These are phyloP conservation scores for Eulemur albifrons DNA, from an alignment of 2,797 vertebrate species.

Conservation along the genomic window DNA sequence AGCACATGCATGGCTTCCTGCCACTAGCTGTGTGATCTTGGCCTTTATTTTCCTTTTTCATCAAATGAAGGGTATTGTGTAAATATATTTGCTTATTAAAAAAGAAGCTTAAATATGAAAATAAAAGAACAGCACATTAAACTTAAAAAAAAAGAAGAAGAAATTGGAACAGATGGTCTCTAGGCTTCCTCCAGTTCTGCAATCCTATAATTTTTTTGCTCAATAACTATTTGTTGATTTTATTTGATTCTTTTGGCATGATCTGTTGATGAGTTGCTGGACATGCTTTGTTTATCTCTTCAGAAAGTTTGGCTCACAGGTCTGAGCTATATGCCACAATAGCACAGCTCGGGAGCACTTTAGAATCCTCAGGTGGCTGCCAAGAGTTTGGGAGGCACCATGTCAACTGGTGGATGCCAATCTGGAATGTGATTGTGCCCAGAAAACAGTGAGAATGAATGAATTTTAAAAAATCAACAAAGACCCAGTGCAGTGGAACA, in stretches of 20 bases:
- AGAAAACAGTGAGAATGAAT: neutral
- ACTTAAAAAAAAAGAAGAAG: neutral
- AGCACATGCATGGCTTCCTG: neutral
- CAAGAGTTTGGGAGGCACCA: neutral
- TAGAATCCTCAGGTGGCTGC: neutral
- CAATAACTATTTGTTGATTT: constrained; percentile 25
- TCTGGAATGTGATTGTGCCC: neutral
- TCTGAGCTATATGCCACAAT: neutral
- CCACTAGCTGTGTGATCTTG: neutral
- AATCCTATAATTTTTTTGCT: constrained; percentile 26
- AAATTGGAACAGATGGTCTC: neutral
- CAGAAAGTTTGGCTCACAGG: neutral
- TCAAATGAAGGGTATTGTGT: neutral
- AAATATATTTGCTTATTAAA: neutral
- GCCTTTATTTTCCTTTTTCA: neutral
- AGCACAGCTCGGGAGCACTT: neutral
- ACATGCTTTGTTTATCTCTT: neutral
- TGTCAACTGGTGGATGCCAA: neutral
- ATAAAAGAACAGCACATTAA: neutral
- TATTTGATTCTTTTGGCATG: constrained; percentile 36
- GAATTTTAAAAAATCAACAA: neutral
- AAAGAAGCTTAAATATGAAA: constrained; percentile 22
- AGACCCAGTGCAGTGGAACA: neutral
- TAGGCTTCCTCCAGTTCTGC: neutral
- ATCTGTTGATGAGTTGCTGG: neutral